Conservation (phyloP, 30 jellyfish, hydroid and myxozoan genomes). For the Sanderia malayensis region DNA sequence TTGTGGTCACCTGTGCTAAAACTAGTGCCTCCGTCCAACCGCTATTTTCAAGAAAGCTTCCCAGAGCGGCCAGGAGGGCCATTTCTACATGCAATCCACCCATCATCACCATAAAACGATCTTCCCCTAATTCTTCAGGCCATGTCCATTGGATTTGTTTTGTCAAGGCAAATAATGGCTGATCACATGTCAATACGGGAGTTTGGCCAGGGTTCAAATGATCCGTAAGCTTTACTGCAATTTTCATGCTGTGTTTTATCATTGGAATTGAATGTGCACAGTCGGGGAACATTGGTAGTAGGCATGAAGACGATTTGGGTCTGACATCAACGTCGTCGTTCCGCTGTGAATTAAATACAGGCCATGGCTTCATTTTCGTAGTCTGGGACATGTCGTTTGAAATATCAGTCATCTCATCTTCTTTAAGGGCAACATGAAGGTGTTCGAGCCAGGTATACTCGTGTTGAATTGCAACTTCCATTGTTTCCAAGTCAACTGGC, state of each 20-base stretch:
- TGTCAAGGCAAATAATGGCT: conserved; percentile 56
- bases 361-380: conserved; percentile 21
- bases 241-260: conserved; percentile 14
- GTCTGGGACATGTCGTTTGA: background rate
- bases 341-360: conserved; percentile 4
- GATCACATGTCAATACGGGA: conserved; percentile 40
- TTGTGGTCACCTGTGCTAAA: conserved; percentile 30
- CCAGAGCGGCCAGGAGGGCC: conserved; percentile 21
- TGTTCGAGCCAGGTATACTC: conserved; percentile 26
- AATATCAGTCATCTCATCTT: conserved; percentile 4
- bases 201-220: conserved; percentile 31
- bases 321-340: conserved; percentile 8
- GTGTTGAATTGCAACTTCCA: conserved; percentile 19
- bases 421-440: conserved; percentile 26
- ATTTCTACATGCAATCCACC: conserved; percentile 48
- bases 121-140: conserved; percentile 33
- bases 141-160: conserved; percentile 53
- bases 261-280: conserved; percentile 39
- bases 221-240: conserved; percentile 13
- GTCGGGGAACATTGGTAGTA: conserved; percentile 32
- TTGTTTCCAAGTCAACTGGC: conserved; percentile 8
- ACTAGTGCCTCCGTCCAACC: conserved; percentile 29
- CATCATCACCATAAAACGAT: conserved; percentile 26
- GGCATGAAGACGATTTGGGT: conserved; percentile 5
- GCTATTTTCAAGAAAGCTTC: conserved; percentile 32